Evolutionary conservation across 2,888 invertebrate genomes (phyloP).

Genomic region (Capitulum mitella): DNA sequence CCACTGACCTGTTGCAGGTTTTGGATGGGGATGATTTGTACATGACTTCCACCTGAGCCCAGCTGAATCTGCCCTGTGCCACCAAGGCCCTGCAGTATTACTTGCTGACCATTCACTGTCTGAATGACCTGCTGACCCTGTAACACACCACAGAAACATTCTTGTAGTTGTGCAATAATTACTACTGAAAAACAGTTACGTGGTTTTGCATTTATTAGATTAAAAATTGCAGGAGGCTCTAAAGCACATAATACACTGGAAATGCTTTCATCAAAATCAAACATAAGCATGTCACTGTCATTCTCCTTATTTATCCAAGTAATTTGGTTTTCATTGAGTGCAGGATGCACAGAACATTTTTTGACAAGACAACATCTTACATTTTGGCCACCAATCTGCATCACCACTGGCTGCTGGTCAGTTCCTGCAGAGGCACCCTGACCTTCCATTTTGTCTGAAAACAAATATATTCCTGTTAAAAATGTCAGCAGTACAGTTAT

Average conservation of each 20-base stretch:
- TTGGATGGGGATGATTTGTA: conserved; percentile 11
- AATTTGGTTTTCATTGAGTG: too few species aligned
- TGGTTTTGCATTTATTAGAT: too few species aligned
- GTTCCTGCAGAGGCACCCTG: conserved; percentile 64
- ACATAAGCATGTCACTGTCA: background rate
- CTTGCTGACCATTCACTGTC: conserved; percentile 35
- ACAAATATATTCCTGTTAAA: too few species aligned
- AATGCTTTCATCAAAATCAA: background rate
- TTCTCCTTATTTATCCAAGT: too few species aligned
- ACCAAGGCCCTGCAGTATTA: conserved; percentile 36
- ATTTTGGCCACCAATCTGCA: conserved; percentile 11
- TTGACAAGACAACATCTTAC: too few species aligned
- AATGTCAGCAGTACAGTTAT: too few species aligned
- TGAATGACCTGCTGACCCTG: conserved; percentile 35
- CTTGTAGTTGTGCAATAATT: too few species aligned
- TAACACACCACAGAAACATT: background rate
- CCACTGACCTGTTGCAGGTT: conserved; percentile 11
- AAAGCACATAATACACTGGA: background rate
- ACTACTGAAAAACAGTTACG: too few species aligned
- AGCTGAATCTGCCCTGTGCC: conserved; percentile 57
- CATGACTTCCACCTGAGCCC: conserved; percentile 37
- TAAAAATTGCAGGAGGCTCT: too few species aligned
- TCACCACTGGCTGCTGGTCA: conserved; percentile 8
- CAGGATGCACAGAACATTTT: background rate
- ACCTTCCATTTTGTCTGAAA: background rate